Percentiles rank a stretch among this genome's conserved stretches.
Evolutionary conservation across 2,888 invertebrate species (phyloP).

Genomic region (Perithous albicinctus): DNA sequence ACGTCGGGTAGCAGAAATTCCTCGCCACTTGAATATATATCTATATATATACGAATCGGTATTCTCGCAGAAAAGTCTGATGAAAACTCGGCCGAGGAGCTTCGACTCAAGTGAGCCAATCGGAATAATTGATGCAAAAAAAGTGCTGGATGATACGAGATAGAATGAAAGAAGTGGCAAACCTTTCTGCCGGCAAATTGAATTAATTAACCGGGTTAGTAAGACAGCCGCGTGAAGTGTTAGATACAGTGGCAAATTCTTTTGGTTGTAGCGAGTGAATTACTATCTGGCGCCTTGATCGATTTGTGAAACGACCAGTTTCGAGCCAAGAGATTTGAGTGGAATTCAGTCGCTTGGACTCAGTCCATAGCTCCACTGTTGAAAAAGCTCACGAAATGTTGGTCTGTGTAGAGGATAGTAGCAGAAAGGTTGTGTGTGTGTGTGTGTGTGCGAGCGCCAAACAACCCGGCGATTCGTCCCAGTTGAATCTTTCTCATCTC

Average conservation of each 20-base stretch:
- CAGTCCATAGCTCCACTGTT: constrained; percentile 72
- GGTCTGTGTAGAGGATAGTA: background rate
- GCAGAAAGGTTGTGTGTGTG: constrained; percentile 64
- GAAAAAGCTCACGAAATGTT: constrained; percentile 34
- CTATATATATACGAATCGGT: constrained; percentile 7
- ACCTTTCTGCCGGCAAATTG: background rate
- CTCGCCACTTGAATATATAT: constrained; percentile 30
- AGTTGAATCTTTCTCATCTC: constrained; percentile 44
- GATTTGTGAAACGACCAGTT: background rate
- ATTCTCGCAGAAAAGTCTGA: constrained; percentile 18
- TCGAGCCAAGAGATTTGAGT: constrained; percentile 71
- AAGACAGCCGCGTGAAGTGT: background rate
- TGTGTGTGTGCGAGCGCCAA: constrained; percentile 74
- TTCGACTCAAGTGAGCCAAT: constrained; percentile 34
- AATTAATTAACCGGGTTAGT: background rate
- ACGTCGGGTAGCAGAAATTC: constrained; percentile 34
- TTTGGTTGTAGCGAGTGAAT: constrained; percentile 61
- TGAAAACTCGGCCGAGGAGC: constrained; percentile 23
- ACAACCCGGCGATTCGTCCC: constrained; percentile 72
- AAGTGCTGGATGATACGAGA: constrained; percentile 6
- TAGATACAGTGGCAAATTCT: constrained; percentile 53
- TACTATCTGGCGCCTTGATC: constrained; percentile 40
- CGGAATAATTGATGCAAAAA: constrained; percentile 56
- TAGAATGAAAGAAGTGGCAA: constrained; percentile 34
- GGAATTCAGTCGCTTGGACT: constrained; percentile 80